phyloP scores from a whole-genome alignment of 2,797 vertebrate genomes.

The Chelonia mydas region DNA sequence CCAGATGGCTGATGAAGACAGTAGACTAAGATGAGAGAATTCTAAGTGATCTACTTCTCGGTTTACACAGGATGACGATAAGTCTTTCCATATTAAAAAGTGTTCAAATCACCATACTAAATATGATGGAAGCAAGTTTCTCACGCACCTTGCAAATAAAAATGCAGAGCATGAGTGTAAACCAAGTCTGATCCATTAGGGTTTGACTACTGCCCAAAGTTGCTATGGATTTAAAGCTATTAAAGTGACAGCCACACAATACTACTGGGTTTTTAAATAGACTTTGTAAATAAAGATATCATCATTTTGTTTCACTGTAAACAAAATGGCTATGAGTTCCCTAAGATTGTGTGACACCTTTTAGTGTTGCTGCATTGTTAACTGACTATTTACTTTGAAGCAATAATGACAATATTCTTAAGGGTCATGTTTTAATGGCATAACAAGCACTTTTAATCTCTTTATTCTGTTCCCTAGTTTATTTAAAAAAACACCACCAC shows the following conservation, averaged over 20 bases:
- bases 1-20: neutral
- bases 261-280: neutral
- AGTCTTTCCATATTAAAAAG: neutral
- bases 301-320: conserved; percentile 47
- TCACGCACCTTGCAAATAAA: neutral
- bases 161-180: neutral
- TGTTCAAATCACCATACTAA: neutral
- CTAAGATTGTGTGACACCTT: neutral
- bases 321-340: conserved; percentile 15
- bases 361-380: neutral
- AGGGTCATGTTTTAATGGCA: conserved; percentile 28
- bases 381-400: neutral
- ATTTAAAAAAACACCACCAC: neutral
- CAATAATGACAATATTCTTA: neutral
- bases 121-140: neutral
- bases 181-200: neutral
- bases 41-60: neutral
- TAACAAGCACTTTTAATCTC: conserved; percentile 55
- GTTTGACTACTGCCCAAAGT: neutral
- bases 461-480: neutral
- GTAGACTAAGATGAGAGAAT: neutral
- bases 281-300: conserved; percentile 56
- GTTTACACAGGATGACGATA: neutral
- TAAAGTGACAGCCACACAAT: neutral
- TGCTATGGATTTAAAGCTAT: neutral